phyloP scores from a whole-genome alignment of 2,888 invertebrate species.

The Drosophila acutilabella region DNA sequence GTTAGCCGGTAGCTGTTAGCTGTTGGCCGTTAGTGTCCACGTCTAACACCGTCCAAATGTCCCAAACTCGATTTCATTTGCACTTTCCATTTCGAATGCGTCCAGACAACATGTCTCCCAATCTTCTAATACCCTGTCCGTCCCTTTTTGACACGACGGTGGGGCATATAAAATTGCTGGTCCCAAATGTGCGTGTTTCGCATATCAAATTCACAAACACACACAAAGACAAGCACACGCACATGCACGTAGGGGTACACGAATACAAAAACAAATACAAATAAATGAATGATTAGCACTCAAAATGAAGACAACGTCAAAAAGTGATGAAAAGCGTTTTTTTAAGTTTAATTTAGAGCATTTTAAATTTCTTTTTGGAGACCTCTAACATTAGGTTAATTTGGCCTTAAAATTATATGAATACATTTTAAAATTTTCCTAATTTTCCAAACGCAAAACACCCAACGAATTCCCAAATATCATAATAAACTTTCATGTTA shows the following conservation, averaged over 20 bases:
- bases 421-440: too few relatives aligned
- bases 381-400: neutral
- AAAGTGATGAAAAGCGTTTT: neutral
- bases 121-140: conserved; percentile 39
- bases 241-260: neutral
- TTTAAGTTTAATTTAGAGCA: too few relatives aligned
- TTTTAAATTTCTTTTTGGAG: too few relatives aligned
- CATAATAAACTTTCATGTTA: too few relatives aligned
- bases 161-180: conserved; percentile 6
- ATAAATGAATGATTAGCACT: conserved; percentile 24
- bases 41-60: conserved; percentile 16
- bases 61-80: conserved; percentile 58
- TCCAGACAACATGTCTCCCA: conserved; percentile 50
- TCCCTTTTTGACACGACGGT: neutral
- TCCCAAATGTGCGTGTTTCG: conserved; percentile 13
- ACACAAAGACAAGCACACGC: neutral
- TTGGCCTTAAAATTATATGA: too few relatives aligned
- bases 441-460: too few relatives aligned
- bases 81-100: conserved; percentile 61
- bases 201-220: neutral
- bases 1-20: conserved; percentile 24
- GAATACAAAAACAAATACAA: conserved; percentile 4
- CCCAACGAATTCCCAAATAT: too few relatives aligned
- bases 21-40: conserved; percentile 38
- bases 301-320: neutral